Evolutionary conservation across 2,113 vertebrate genomes (phyloP).

Genomic region (Pygoscelis adeliae): DNA sequence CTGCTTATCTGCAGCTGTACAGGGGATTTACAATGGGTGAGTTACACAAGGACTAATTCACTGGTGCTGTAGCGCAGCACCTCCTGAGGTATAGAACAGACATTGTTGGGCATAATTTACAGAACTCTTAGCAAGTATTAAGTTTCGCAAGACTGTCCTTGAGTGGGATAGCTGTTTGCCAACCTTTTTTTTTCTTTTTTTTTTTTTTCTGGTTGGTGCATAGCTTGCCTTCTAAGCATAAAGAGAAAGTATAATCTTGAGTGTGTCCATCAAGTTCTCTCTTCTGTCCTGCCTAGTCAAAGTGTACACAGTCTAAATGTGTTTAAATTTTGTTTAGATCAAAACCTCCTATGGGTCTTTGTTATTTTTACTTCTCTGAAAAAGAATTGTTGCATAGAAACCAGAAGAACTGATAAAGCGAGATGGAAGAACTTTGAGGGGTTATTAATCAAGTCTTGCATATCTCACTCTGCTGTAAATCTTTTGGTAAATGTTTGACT

Average conservation of each 20-base stretch:
- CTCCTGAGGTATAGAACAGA: not conserved
- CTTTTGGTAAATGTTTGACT: not conserved
- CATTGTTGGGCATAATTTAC: not conserved
- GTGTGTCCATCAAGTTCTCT: not conserved
- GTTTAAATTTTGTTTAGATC: not conserved
- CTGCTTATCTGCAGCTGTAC: conserved; percentile 94
- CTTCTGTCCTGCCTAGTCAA: not conserved
- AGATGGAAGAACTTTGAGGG: not conserved
- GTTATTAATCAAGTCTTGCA: not conserved
- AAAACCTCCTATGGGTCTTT: not conserved
- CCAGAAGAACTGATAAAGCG: not conserved
- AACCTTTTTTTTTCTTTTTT: not conserved
- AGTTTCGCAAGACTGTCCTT: not conserved
- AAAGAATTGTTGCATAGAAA: not conserved
- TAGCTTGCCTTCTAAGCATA: not conserved
- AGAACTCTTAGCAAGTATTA: too few species aligned
- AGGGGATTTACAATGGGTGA: conserved; percentile 94
- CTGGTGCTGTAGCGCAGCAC: not conserved
- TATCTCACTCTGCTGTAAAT: not conserved
- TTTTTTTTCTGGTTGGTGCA: not conserved
- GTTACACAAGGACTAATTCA: not conserved
- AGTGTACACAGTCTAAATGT: not conserved
- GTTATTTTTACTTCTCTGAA: not conserved
- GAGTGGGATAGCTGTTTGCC: not conserved
- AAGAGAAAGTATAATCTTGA: not conserved